A percentile compares a stretch with the other conserved stretches of the same genome.
phyloP scores from a whole-genome alignment of 2,113 vertebrate species.

The Carassius gibelio region DNA sequence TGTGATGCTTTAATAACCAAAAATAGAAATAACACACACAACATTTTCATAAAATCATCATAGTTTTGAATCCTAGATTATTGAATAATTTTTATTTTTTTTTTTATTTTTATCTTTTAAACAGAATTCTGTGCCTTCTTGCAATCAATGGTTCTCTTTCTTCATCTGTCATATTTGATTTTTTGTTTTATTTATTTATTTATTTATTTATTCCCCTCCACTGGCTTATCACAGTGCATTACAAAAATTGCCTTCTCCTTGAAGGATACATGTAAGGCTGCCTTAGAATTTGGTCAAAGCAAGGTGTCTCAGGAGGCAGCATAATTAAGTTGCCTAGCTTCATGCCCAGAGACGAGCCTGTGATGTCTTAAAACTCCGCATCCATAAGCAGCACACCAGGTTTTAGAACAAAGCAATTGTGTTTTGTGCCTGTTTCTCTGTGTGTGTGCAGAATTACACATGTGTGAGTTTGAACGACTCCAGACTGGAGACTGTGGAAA shows the following conservation, averaged over 20 bases:
- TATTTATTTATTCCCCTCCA: no score
- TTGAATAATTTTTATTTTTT: not conserved
- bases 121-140: not conserved
- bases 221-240: not conserved
- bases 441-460: conserved; percentile 21
- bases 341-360: not conserved
- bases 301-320: conserved; percentile 3
- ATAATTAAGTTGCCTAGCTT: conserved; percentile 14
- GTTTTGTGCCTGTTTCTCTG: conserved; percentile 11
- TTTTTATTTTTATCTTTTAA: not conserved
- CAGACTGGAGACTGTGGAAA: conserved; percentile 12
- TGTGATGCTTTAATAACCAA: not conserved
- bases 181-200: no score
- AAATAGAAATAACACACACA: not conserved
- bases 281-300: not conserved
- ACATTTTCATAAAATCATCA: not conserved
- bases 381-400: not conserved
- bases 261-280: not conserved
- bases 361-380: not conserved
- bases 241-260: not conserved
- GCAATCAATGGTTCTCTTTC: not conserved
- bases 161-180: not conserved
- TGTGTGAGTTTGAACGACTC: conserved; percentile 5
- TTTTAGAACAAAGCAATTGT: conserved; percentile 14
- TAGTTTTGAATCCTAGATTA: not conserved